These are phyloP conservation scores for Chaunax sp. DNA, from an alignment of 2,797 vertebrate species.

Conservation along the genomic window DNA sequence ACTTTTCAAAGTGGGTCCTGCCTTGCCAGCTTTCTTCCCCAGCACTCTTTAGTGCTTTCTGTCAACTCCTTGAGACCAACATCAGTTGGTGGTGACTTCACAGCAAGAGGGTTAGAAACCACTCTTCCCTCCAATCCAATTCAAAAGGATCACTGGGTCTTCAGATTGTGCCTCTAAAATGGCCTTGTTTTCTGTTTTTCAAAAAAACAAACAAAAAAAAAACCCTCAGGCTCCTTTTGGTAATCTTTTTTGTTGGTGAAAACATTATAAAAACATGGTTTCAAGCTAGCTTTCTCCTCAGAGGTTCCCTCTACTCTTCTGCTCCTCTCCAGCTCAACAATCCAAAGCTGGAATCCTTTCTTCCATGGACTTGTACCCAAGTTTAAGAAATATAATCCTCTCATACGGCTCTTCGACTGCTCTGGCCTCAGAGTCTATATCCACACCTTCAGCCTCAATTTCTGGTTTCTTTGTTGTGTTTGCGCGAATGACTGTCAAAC, in stretches of 20 bases:
- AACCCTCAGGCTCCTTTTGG: not conserved
- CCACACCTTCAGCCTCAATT: conserved; percentile 29
- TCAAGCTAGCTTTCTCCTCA: not conserved
- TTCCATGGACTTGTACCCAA: not conserved
- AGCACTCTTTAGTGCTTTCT: conserved; percentile 2
- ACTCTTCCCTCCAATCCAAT: conserved; percentile 17
- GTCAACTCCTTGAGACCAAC: conserved; percentile 11
- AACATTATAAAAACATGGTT: conserved; percentile 29
- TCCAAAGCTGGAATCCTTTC: not conserved
- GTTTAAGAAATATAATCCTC: conserved; percentile 3
- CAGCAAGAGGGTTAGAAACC: conserved; percentile 31
- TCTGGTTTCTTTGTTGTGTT: conserved; percentile 17
- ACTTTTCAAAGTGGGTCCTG: conserved; percentile 24
- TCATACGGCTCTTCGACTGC: not conserved
- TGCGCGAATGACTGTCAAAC: conserved; percentile 53
- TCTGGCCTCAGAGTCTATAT: conserved; percentile 25
- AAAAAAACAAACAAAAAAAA: not conserved
- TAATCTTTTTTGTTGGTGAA: conserved; percentile 6
- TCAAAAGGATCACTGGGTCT: conserved; percentile 14
- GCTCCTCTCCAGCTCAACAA: not conserved
- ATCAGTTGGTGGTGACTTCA: conserved; percentile 38
- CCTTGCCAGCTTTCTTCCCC: conserved; percentile 3
- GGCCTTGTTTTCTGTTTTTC: not conserved
- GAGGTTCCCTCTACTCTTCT: not conserved
- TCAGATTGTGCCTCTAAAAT: conserved; percentile 32